These are phyloP conservation scores for Eunapius fragilis DNA, from an alignment of 37 sponge, comb jelly and placozoan genomes.

Conservation along the genomic window DNA sequence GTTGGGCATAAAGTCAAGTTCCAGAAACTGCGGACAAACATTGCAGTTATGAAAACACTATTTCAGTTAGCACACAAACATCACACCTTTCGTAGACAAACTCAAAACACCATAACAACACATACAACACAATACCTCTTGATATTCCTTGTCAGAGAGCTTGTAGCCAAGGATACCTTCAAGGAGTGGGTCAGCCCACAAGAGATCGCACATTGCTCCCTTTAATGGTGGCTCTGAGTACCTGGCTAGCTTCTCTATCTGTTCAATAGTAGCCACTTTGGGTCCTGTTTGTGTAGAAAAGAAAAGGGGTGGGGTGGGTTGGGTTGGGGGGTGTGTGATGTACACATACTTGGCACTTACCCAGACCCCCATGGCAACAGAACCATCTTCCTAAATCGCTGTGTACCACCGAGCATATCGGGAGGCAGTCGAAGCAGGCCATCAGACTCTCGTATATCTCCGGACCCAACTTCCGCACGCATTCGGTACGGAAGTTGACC, in stretches of 20 bases:
- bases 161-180: slow-evolving; percentile 63
- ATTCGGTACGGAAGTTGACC: slow-evolving; percentile 52
- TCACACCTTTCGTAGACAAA: not conserved
- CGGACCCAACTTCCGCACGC: slow-evolving; percentile 40
- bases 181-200: slow-evolving; percentile 77
- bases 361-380: slow-evolving; percentile 67
- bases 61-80: not conserved
- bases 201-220: slow-evolving; percentile 65
- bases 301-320: too few relatives aligned
- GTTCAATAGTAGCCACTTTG: slow-evolving; percentile 35
- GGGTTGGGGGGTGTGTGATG: too few relatives aligned
- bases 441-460: slow-evolving; percentile 52
- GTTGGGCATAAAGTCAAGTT: slow-evolving; percentile 81
- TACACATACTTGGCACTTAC: slow-evolving; percentile 22
- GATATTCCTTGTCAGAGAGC: slow-evolving; percentile 62
- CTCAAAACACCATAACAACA: not conserved
- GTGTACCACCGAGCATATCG: slow-evolving; percentile 39
- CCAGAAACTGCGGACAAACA: slow-evolving; percentile 61
- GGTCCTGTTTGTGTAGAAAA: slow-evolving; percentile 38
- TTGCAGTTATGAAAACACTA: not conserved
- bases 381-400: slow-evolving; percentile 53
- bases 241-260: slow-evolving; percentile 31
- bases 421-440: slow-evolving; percentile 56
- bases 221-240: slow-evolving; percentile 59
- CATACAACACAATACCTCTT: slow-evolving; percentile 47